A percentile compares a stretch with the other conserved stretches of the same genome.
phyloP scores from a whole-genome alignment of 2,113 vertebrate species.

The Amphilophus citrinellus region DNA sequence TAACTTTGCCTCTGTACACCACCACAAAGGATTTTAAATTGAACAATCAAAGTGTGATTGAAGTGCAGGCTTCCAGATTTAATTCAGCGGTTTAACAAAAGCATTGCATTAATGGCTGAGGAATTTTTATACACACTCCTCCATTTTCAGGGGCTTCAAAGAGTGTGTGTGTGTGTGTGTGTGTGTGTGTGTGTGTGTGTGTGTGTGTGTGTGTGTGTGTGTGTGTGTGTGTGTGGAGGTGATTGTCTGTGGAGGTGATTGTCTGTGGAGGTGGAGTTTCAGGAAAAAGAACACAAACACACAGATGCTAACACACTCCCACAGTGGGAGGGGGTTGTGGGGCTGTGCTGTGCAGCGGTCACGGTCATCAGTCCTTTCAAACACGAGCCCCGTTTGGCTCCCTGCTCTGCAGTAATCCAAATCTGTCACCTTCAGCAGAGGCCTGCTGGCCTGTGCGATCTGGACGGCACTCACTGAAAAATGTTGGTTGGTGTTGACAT shows the following conservation, averaged over 20 bases:
- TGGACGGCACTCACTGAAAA: background rate
- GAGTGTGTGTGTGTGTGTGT: no score
- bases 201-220: background rate
- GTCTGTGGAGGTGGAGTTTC: background rate
- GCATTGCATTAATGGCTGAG: background rate
- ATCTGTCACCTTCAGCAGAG: background rate
- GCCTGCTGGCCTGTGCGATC: background rate
- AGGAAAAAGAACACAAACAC: background rate
- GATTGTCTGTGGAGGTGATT: background rate
- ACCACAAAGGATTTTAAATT: background rate
- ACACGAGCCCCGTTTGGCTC: background rate
- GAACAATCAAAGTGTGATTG: background rate
- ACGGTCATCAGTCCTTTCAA: background rate
- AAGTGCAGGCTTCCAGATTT: background rate
- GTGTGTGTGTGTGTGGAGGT: background rate
- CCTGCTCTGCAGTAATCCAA: background rate
- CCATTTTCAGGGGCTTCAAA: background rate
- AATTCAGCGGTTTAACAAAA: background rate
- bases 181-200: background rate
- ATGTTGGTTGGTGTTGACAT: background rate
- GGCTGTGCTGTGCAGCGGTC: background rate
- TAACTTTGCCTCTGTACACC: background rate
- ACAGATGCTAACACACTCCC: background rate
- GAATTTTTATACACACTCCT: background rate
- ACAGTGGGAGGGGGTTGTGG: background rate